A percentile compares a stretch with the other conserved stretches of the same genome.
Conservation (phyloP, 2,797 vertebrate genomes). For the Tauraco hartlaubi region DNA sequence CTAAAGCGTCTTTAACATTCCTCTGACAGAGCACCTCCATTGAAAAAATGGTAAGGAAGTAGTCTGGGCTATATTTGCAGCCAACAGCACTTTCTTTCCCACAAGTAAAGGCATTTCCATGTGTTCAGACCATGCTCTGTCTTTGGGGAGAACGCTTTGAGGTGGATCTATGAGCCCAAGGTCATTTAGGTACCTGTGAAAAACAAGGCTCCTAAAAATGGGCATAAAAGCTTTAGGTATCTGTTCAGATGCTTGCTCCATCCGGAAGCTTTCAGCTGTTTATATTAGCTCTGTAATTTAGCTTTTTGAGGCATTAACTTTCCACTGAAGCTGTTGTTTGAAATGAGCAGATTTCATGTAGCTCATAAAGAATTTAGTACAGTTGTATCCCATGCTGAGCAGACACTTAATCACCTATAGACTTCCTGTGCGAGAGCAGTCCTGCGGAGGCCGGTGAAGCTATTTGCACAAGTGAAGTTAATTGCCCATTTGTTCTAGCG, state of each 20-base stretch:
- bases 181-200: not conserved
- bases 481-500: slow-evolving; percentile 45
- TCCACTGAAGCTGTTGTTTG: slow-evolving; percentile 22
- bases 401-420: slow-evolving; percentile 62
- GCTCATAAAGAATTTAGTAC: slow-evolving; percentile 60
- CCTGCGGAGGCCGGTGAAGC: not conserved
- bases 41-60: not conserved
- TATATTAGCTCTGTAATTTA: slow-evolving; percentile 60
- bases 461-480: not conserved
- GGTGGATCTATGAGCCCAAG: not conserved
- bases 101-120: slow-evolving; percentile 20
- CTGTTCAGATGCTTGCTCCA: not conserved
- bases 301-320: slow-evolving; percentile 49
- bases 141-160: not conserved
- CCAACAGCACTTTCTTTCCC: not conserved
- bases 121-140: not conserved
- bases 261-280: slow-evolving; percentile 46
- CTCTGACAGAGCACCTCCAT: not conserved
- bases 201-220: slow-evolving; percentile 13
- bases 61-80: not conserved
- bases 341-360: slow-evolving; percentile 53
- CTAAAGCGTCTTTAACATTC: slow-evolving; percentile 7
- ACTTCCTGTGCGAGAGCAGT: slow-evolving; percentile 46
- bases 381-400: slow-evolving; percentile 57
- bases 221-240: not conserved